These are phyloP conservation scores for Dolichallabes microphthalmus DNA, from an alignment of 2,113 vertebrate genomes.

Conservation along the genomic window DNA sequence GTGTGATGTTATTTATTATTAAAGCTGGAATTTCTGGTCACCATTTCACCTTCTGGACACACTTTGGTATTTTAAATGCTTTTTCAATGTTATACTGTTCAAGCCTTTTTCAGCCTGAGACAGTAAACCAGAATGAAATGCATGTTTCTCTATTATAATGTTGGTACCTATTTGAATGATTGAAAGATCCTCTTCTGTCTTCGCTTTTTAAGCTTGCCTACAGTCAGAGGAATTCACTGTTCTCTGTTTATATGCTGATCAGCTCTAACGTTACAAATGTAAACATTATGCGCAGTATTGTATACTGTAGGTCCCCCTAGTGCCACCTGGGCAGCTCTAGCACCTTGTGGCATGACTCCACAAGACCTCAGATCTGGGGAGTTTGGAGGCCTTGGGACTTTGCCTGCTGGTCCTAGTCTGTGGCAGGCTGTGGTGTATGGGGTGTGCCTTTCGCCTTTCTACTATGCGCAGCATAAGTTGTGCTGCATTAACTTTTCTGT, in stretches of 20 bases:
- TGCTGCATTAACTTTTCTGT: too few species aligned
- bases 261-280: too few species aligned
- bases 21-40: not conserved
- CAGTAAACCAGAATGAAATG: conserved; percentile 3
- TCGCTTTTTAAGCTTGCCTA: not conserved
- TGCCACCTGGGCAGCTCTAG: too few species aligned
- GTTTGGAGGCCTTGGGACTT: too few species aligned
- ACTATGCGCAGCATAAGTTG: too few species aligned
- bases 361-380: too few species aligned
- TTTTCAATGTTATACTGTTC: conserved; percentile 41
- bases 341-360: too few species aligned
- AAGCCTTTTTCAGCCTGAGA: conserved; percentile 28
- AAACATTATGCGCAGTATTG: too few species aligned
- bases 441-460: too few species aligned
- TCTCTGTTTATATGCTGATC: not conserved
- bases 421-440: too few species aligned
- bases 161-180: conserved; percentile 5
- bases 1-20: conserved; percentile 13
- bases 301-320: too few species aligned
- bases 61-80: conserved; percentile 36
- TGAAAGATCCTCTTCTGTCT: not conserved
- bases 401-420: too few species aligned
- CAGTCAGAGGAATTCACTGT: not conserved
- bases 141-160: not conserved
- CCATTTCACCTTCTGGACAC: not conserved